Evolutionary conservation across 2,113 vertebrate genomes (phyloP).

Genomic region (Pyxicephalus adspersus): DNA sequence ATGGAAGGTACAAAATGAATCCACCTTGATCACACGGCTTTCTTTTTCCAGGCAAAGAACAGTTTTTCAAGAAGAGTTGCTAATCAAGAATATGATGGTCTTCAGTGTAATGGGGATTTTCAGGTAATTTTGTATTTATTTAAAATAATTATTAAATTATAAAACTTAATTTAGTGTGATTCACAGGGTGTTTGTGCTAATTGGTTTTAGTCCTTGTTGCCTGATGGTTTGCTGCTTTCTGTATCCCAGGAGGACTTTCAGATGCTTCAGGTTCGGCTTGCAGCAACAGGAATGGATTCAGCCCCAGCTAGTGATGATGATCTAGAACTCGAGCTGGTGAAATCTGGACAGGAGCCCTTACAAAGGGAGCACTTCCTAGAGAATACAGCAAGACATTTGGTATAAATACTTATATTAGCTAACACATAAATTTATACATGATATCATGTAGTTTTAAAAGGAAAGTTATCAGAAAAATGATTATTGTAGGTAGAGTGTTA

Average conservation of each 20-base stretch:
- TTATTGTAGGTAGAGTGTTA: no score
- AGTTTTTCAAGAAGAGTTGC: not conserved
- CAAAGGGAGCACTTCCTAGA: conserved; percentile 65
- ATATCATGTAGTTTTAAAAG: no score
- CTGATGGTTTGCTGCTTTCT: not conserved
- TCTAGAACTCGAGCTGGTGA: conserved; percentile 70
- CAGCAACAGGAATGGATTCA: conserved; percentile 78
- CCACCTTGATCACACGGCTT: not conserved
- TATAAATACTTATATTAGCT: conserved; percentile 59
- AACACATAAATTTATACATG: no score
- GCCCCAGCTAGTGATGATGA: conserved; percentile 79
- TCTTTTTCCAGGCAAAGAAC: not conserved
- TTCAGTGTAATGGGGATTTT: not conserved
- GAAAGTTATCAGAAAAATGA: no score
- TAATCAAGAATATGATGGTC: not conserved
- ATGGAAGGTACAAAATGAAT: no score
- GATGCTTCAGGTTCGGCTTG: conserved; percentile 70
- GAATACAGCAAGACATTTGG: conserved; percentile 69
- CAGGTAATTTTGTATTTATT: not conserved
- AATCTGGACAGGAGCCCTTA: conserved; percentile 55
- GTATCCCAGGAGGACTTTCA: conserved; percentile 70
- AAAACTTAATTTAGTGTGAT: not conserved
- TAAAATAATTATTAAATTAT: not conserved
- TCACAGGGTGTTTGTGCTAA: not conserved
- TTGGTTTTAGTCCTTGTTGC: not conserved